Conservation (phyloP, 1,140 invertebrate genomes). For the Brachionus koreanus region DNA sequence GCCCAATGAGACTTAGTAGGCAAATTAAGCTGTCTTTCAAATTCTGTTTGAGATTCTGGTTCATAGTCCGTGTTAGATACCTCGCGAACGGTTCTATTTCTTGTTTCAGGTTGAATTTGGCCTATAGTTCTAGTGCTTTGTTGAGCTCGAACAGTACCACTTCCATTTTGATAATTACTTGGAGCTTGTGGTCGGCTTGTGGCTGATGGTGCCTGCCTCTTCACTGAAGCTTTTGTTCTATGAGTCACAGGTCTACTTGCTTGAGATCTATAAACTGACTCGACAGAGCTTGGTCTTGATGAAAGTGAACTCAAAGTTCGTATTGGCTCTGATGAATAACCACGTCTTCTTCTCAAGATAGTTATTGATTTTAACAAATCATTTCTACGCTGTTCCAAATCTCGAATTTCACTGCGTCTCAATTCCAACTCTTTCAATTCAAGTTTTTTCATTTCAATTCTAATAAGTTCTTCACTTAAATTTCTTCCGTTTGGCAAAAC, state of each 20-base stretch:
- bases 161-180: not conserved
- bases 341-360: not conserved
- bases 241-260: not conserved
- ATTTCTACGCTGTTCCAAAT: not conserved
- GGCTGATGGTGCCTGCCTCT: not conserved
- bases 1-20: not conserved
- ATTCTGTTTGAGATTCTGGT: not conserved
- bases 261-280: not conserved
- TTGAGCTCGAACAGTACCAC: not conserved
- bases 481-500: not conserved
- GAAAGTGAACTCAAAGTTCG: not conserved
- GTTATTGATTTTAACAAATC: not conserved
- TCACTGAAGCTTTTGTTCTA: not conserved
- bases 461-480: not conserved
- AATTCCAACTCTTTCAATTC: constrained; percentile 6
- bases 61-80: not conserved
- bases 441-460: not conserved
- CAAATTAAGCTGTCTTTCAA: not conserved
- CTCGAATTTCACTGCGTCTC: not conserved
- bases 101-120: not conserved
- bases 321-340: not conserved
- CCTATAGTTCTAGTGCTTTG: not conserved
- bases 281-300: not conserved
- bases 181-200: not conserved
- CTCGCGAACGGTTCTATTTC: not conserved